These are phyloP conservation scores for Pseudococcus longispinus DNA, from an alignment of 2,888 invertebrate genomes.

Conservation along the genomic window DNA sequence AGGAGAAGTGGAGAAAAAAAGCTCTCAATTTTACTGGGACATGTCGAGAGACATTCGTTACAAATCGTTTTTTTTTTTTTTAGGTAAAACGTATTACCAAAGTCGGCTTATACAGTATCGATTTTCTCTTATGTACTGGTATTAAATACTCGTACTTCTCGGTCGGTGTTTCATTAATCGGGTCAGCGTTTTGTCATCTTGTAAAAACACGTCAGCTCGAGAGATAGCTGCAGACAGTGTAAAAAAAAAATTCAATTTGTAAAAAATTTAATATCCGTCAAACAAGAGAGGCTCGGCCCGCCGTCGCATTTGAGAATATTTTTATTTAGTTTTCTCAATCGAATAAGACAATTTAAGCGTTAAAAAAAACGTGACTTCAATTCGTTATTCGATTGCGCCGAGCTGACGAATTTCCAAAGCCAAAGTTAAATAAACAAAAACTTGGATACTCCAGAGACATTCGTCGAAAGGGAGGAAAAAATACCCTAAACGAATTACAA, in stretches of 20 bases:
- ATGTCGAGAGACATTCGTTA: not conserved
- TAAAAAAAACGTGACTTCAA: slow-evolving; percentile 23
- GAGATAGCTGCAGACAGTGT: not conserved
- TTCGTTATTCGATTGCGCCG: slow-evolving; percentile 7
- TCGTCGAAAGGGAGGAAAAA: not conserved
- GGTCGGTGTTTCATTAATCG: slow-evolving; percentile 21
- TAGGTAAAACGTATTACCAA: not conserved
- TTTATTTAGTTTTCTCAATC: slow-evolving; percentile 36
- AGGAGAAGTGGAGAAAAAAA: not conserved
- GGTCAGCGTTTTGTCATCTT: slow-evolving; percentile 25
- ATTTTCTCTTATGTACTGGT: not conserved
- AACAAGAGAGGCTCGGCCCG: not conserved
- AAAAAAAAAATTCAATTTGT: slow-evolving; percentile 16
- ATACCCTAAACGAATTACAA: slow-evolving; percentile 24
- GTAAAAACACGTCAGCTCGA: not conserved
- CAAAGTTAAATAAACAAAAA: slow-evolving; percentile 25
- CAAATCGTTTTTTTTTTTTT: not conserved
- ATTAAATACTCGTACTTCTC: slow-evolving; percentile 5
- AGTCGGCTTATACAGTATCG: not conserved
- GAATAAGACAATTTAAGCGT: slow-evolving; percentile 39
- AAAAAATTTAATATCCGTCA: slow-evolving; percentile 23
- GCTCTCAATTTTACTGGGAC: not conserved
- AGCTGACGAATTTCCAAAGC: not conserved
- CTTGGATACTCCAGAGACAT: not conserved
- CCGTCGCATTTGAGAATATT: not conserved